A percentile compares a stretch with the other conserved stretches of the same genome.
Conservation (phyloP, 2,797 vertebrate species). For the Muraenolepis orangiensis region DNA sequence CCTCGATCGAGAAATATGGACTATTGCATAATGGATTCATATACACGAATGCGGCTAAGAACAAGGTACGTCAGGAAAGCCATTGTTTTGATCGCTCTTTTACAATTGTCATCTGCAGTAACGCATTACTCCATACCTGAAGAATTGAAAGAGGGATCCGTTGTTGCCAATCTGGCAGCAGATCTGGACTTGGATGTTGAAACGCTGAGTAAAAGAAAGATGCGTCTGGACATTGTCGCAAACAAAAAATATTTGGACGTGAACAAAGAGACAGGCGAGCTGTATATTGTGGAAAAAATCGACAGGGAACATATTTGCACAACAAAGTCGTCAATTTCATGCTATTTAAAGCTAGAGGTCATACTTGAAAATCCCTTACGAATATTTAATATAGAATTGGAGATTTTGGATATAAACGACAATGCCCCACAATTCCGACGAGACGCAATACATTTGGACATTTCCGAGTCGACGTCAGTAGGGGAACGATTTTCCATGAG, state of each 20-base stretch:
- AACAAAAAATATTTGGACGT: slow-evolving; percentile 52
- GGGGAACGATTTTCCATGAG: slow-evolving; percentile 51
- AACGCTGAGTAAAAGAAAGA: slow-evolving; percentile 43
- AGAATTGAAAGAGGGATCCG: slow-evolving; percentile 59
- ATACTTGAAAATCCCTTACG: slow-evolving; percentile 52
- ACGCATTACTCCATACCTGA: slow-evolving; percentile 39
- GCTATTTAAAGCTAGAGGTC: slow-evolving; percentile 54
- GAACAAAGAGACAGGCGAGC: slow-evolving; percentile 51
- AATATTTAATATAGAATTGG: slow-evolving; percentile 58
- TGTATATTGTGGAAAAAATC: slow-evolving; percentile 54
- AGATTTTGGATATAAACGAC: slow-evolving; percentile 61
- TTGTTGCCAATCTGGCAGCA: slow-evolving; percentile 57
- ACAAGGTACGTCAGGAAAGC: slow-evolving; percentile 23
- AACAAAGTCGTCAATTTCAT: slow-evolving; percentile 10
- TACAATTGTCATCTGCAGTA: background rate
- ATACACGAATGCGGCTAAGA: background rate
- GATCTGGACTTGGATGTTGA: slow-evolving; percentile 56
- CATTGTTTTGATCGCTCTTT: background rate
- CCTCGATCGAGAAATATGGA: background rate
- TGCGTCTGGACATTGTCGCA: slow-evolving; percentile 50
- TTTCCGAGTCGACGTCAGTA: slow-evolving; percentile 21
- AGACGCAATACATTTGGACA: slow-evolving; percentile 27
- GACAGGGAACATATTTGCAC: slow-evolving; percentile 57
- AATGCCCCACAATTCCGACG: slow-evolving; percentile 55
- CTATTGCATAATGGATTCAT: background rate